phyloP scores from a whole-genome alignment of 2,113 vertebrate species.

The Scopus umbretta region DNA sequence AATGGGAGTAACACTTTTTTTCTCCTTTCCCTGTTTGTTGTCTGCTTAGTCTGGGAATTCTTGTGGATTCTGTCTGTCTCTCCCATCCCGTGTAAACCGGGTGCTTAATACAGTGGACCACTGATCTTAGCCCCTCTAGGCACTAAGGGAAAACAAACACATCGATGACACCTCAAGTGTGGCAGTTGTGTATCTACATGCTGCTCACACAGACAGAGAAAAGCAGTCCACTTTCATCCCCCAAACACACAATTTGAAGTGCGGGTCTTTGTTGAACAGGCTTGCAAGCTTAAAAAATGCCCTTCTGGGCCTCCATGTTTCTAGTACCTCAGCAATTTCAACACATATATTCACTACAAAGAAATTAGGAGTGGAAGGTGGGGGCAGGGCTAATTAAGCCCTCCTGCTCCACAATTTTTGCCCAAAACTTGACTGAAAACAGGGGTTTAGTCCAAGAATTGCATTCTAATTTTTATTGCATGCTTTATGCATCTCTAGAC shows the following conservation, averaged over 20 bases:
- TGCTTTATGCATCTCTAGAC: neutral
- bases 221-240: neutral
- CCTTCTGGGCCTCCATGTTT: neutral
- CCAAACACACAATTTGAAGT: neutral
- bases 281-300: neutral
- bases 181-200: neutral
- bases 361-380: neutral
- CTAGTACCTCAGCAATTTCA: neutral
- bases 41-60: neutral
- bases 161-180: neutral
- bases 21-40: neutral
- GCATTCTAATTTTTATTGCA: neutral
- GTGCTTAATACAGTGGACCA: neutral
- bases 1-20: neutral
- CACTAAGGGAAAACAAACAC: neutral
- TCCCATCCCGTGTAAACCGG: accelerated
- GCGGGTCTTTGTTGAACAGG: neutral
- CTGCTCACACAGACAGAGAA: neutral
- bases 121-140: neutral
- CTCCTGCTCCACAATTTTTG: neutral
- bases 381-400: neutral
- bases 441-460: neutral
- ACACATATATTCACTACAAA: neutral
- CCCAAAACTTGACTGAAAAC: neutral
- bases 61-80: neutral